Percentiles rank a stretch among this genome's conserved stretches.
phyloP scores from a whole-genome alignment of 23 tunicate genomes.

The Trididemnum nubilum region DNA sequence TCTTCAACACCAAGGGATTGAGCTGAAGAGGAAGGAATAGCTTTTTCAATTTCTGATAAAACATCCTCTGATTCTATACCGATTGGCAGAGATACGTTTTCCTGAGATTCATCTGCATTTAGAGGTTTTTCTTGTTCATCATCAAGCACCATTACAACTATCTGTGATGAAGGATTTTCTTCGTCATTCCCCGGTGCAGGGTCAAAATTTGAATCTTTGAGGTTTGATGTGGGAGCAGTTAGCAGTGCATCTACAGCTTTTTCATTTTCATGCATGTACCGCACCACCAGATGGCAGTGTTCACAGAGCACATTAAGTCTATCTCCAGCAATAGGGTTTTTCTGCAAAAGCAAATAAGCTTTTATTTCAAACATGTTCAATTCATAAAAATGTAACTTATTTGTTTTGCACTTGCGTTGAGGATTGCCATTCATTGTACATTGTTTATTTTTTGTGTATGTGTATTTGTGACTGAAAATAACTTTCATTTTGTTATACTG shows the following conservation, averaged over 20 bases:
- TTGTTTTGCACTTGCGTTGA: no score
- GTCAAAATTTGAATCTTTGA: not conserved
- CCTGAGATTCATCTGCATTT: not conserved
- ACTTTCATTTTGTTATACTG: no score
- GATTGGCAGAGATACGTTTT: not conserved
- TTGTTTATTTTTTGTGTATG: no score
- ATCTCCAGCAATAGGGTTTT: not conserved
- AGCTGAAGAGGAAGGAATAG: no score
- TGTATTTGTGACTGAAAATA: no score
- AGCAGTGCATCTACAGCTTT: conserved; percentile 39
- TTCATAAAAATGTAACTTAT: no score
- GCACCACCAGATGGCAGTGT: conserved; percentile 74
- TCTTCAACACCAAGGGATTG: no score
- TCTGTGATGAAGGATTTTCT: not conserved
- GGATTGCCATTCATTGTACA: no score
- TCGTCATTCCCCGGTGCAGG: not conserved
- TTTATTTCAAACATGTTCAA: no score
- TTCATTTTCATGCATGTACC: conserved; percentile 38
- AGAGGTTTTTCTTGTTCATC: not conserved
- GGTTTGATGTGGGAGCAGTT: not conserved
- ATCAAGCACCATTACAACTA: conserved; percentile 24
- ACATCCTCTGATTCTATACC: no score
- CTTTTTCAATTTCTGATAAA: no score
- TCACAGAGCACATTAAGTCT: conserved; percentile 46
- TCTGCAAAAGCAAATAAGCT: not conserved